phyloP scores from a whole-genome alignment of 2,797 vertebrate genomes.

The Acanthiza pusilla region DNA sequence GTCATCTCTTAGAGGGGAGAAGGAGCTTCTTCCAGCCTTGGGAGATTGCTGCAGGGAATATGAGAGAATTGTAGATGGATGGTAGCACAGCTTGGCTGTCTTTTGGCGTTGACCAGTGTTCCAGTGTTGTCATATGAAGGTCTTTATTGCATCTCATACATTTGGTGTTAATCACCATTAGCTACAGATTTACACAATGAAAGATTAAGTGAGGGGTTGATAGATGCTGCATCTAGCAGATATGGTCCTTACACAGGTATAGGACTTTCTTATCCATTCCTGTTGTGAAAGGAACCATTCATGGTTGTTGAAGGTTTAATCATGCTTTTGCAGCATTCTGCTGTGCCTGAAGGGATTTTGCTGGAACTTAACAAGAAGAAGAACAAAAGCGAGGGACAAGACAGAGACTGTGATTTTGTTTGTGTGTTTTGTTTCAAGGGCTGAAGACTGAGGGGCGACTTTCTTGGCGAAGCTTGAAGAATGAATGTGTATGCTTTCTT shows the following conservation, averaged over 20 bases:
- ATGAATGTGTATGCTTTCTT: background rate
- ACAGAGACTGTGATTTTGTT: background rate
- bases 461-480: constrained; percentile 28
- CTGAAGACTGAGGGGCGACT: background rate
- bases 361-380: background rate
- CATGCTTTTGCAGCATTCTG: background rate
- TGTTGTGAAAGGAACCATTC: background rate
- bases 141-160: background rate
- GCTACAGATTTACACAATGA: background rate
- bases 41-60: background rate
- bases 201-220: background rate
- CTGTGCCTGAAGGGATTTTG: constrained; percentile 16
- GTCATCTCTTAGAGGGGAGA: background rate
- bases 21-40: background rate
- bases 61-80: background rate
- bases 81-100: background rate
- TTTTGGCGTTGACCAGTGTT: background rate
- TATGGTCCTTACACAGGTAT: background rate
- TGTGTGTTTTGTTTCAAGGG: background rate
- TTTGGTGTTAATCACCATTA: background rate
- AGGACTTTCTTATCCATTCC: background rate
- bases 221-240: background rate
- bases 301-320: background rate
- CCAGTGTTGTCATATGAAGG: background rate
- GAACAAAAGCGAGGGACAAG: background rate